Evolutionary conservation across 2,888 invertebrate genomes (phyloP), one percentile per base, ranked within the genome.

Genomic region (Ceramica pisi): DNA sequence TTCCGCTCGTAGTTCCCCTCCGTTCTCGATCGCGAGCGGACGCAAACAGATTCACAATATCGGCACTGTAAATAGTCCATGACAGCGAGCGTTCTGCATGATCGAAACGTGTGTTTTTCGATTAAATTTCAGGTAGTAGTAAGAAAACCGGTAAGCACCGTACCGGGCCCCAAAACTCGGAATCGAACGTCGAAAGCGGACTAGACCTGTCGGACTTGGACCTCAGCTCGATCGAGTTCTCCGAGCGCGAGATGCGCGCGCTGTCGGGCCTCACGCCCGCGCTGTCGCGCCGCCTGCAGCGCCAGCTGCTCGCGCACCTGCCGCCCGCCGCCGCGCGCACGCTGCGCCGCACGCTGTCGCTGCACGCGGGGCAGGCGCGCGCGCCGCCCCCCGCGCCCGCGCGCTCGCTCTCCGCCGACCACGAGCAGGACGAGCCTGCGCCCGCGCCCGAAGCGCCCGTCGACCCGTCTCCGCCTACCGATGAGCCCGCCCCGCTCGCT

Each of bases 191-290:
- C 76, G 92, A 91, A 75, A 89, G 86, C 88, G 94, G 89, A 85
- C 90, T 96, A 78, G 97, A 97, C 88, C 92, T 97, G 88, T 96
- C 97, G 62, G 97, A 97, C 91, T 95, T 97, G 90, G 97, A 97
- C 93, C 93, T 97, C 86, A 97, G 97, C 88, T 96, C 97, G 86
- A 96, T 97, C 86, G 97, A 97, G 91, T 94, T 97, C 76, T 97
- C 97, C 83, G 97, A 97, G 92, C 97, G 97, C 89, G 97, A 97
- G 95, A 95, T 97, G 88, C 97, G 97, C 89, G 92, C 97, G 79
- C 94, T 97, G 83, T 97, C 97, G 35, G 97, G 97, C 84, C 96
- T 97, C 82, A 97, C 97, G 84, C 97, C 97, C 46, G 97, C 97
- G 82, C 95, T 97, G 85, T 97, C 97, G 81, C 97, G 97, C 86